phyloP scores from a whole-genome alignment of 2,113 vertebrate species.

The Oplegnathus fasciatus region DNA sequence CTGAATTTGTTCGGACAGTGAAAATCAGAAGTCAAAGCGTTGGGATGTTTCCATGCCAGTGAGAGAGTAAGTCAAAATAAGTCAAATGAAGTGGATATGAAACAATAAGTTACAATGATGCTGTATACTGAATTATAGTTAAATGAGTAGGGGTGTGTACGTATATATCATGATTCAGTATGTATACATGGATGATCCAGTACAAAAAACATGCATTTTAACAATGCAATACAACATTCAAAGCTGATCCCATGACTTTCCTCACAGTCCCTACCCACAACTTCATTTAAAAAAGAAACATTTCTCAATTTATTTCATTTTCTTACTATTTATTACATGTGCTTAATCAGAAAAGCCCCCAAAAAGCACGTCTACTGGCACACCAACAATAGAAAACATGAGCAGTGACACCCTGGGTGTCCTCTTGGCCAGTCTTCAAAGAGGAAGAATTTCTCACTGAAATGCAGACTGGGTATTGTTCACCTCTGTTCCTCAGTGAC shows the following conservation, averaged over 20 bases:
- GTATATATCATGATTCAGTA: background rate
- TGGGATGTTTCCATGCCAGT: conserved; percentile 1
- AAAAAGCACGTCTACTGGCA: background rate
- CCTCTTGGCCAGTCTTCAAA: background rate
- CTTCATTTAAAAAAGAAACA: too few relatives aligned
- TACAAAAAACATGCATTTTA: background rate
- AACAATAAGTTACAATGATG: background rate
- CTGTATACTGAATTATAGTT: background rate
- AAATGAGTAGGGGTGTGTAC: background rate
- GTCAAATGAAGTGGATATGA: background rate
- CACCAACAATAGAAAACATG: background rate
- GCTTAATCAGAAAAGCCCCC: background rate
- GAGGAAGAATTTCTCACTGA: background rate
- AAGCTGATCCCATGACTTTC: background rate
- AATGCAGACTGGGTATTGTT: background rate
- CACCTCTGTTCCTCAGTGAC: background rate
- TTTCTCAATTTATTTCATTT: too few relatives aligned
- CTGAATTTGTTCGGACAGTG: conserved; percentile 16
- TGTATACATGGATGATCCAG: background rate
- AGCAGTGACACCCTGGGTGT: background rate
- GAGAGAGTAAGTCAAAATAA: background rate
- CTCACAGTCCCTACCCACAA: background rate
- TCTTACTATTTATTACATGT: background rate
- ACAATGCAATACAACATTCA: background rate
- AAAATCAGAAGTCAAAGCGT: background rate